These are phyloP conservation scores for Epinotia brunnichana DNA, from an alignment of 2,888 invertebrate genomes.

Conservation along the genomic window DNA sequence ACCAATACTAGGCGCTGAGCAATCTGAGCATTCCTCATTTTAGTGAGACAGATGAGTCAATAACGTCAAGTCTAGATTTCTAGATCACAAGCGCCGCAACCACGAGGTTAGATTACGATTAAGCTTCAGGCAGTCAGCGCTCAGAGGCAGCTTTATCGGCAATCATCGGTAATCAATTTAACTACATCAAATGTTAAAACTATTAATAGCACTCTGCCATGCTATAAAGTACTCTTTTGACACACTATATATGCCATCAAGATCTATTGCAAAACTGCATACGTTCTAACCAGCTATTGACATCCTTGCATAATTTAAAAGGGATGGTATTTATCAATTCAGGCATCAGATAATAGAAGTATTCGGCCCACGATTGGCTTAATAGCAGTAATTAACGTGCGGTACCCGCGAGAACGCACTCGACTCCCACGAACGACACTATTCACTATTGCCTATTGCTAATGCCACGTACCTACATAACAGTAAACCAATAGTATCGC, in stretches of 20 bases:
- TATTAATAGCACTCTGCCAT: slow-evolving; percentile 14
- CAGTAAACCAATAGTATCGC: slow-evolving; percentile 40
- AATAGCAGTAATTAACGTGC: slow-evolving; percentile 39
- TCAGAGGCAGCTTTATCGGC: slow-evolving; percentile 26
- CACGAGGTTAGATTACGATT: slow-evolving; percentile 11
- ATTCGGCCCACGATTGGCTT: slow-evolving; percentile 39
- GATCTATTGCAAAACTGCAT: slow-evolving; percentile 24
- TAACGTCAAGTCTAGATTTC: neutral
- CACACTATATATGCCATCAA: slow-evolving; percentile 7
- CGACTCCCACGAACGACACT: slow-evolving; percentile 45
- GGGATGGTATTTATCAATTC: slow-evolving; percentile 37
- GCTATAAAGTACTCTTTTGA: neutral
- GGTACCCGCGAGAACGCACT: slow-evolving; percentile 25
- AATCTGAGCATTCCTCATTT: neutral
- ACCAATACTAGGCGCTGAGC: neutral
- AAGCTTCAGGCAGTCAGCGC: neutral
- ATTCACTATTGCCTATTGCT: slow-evolving; percentile 19
- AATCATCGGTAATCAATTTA: slow-evolving; percentile 36
- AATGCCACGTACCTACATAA: slow-evolving; percentile 20
- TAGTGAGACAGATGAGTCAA: neutral
- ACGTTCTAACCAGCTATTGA: slow-evolving; percentile 14
- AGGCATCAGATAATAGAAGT: slow-evolving; percentile 34
- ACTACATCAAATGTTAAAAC: slow-evolving; percentile 26
- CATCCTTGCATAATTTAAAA: slow-evolving; percentile 37
- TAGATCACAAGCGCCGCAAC: slow-evolving; percentile 17